Evolutionary conservation across 2,797 vertebrate genomes (phyloP).

Genomic region (Phrynocephalus guinanensis): DNA sequence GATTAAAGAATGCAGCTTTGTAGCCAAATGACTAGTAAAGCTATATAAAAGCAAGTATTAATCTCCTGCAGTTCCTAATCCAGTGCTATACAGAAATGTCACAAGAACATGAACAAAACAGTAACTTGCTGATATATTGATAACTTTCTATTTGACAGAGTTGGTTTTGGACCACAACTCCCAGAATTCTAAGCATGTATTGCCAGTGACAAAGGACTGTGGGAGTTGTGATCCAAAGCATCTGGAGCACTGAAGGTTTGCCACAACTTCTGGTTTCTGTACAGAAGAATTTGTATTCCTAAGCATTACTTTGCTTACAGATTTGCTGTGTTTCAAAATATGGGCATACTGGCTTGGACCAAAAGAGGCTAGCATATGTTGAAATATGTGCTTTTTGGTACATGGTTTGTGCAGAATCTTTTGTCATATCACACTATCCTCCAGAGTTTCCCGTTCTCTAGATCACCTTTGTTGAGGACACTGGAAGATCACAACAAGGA

Average conservation of each 20-base stretch:
- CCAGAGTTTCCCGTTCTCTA: neutral
- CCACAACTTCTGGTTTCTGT: too few species aligned
- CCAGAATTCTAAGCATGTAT: too few species aligned
- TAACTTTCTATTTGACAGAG: neutral
- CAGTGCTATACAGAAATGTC: constrained; percentile 13
- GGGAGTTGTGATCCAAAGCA: too few species aligned
- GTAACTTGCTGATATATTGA: neutral
- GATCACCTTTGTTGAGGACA: neutral
- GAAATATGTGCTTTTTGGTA: neutral
- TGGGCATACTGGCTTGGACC: neutral
- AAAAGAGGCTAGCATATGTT: neutral
- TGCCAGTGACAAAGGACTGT: too few species aligned
- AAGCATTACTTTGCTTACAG: too few species aligned
- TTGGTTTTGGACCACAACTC: neutral
- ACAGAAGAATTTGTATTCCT: too few species aligned
- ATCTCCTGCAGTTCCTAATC: constrained; percentile 62
- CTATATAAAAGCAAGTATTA: constrained; percentile 61
- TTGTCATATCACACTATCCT: neutral
- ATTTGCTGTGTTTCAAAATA: neutral
- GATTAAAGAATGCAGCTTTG: constrained; percentile 13
- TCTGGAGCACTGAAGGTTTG: too few species aligned
- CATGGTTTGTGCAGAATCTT: neutral
- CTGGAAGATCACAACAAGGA: neutral
- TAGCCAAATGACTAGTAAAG: neutral
- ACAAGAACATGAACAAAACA: accelerated